Percentiles rank a stretch among this genome's conserved stretches.
phyloP scores from a whole-genome alignment of 2,797 vertebrate genomes.

The Syngnathus acus region DNA sequence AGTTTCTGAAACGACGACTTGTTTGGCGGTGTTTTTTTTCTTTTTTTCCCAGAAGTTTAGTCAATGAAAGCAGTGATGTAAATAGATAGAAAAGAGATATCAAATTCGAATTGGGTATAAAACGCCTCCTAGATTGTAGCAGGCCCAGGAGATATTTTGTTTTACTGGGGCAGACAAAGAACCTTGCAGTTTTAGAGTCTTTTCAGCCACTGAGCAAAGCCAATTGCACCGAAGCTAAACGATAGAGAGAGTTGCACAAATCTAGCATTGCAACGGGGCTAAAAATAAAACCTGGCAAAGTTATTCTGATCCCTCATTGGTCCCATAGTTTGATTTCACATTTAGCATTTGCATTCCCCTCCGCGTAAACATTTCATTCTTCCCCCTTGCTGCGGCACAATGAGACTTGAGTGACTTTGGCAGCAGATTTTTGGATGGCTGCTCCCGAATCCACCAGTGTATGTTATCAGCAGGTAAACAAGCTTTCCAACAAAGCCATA shows the following conservation, averaged over 20 bases:
- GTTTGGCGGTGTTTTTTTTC: background rate
- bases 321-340: slow-evolving; percentile 81
- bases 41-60: background rate
- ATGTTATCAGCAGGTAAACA: slow-evolving; percentile 88
- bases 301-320: slow-evolving; percentile 76
- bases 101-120: background rate
- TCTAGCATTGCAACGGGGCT: slow-evolving; percentile 69
- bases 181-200: slow-evolving; percentile 25
- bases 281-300: slow-evolving; percentile 81
- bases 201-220: slow-evolving; percentile 43
- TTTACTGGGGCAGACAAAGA: slow-evolving; percentile 7
- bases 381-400: slow-evolving; percentile 74
- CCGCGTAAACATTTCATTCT: slow-evolving; percentile 79
- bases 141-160: background rate
- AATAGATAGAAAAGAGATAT: background rate
- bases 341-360: slow-evolving; percentile 77
- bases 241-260: slow-evolving; percentile 57
- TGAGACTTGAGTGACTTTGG: slow-evolving; percentile 83
- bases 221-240: slow-evolving; percentile 64
- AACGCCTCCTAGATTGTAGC: background rate
- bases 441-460: slow-evolving; percentile 81
- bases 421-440: slow-evolving; percentile 79
- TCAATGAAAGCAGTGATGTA: background rate
- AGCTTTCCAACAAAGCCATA: slow-evolving; percentile 83
- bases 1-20: background rate